Base-by-base conservation (phyloP, 2,797 vertebrate genomes). In the Tarsius wallacei region DNA sequence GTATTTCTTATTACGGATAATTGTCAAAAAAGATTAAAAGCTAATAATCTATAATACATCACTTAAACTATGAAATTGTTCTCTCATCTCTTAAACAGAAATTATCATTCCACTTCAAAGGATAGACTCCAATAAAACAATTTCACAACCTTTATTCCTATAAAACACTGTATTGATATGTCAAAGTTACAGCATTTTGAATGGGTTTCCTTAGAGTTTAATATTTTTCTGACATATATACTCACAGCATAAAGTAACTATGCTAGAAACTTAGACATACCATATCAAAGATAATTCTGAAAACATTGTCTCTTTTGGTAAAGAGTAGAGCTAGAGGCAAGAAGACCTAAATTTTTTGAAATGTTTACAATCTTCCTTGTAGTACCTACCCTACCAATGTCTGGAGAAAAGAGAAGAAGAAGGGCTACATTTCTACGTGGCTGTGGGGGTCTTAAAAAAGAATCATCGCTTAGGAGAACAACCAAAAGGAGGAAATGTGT, bases 401-500 rank as follows among this genome's bases (percentile, higher is more conserved):
- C 42, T 70, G 19, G 31, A 11, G 12, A 2, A 5, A 15, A 15
- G 28, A 64, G 19, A 11, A 33, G 26, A 71, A 42, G 10, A 96
- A 77, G 28, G 64, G n/a, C 7, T 76, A 31, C 36, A 68, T 59
- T 33, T 70, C 76, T 80, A 33, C 53, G 80, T 82, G 94, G 53
- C 87, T 76, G 51, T 49, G 53, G 76, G 22, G 36, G 55, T 71
- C 74, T 74, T 14, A 4, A 53, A 55, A 51, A 92, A 97, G n/a
- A 88, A 83, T 80, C 55, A 31, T 64, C 92, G 28, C 68, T 88
- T 71, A 83, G 64, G 55, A 91, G 91, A 90, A 89, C 22, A 78
- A 88, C 33, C 49, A 42, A 59, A 74, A 88, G 88, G 71, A 51
- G 63, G 63, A 92, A 94, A 66, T 5, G n/a, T 47, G 66, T 86